These are phyloP conservation scores for Chloebia gouldiae DNA, from an alignment of 2,113 vertebrate genomes.

Conservation along the genomic window DNA sequence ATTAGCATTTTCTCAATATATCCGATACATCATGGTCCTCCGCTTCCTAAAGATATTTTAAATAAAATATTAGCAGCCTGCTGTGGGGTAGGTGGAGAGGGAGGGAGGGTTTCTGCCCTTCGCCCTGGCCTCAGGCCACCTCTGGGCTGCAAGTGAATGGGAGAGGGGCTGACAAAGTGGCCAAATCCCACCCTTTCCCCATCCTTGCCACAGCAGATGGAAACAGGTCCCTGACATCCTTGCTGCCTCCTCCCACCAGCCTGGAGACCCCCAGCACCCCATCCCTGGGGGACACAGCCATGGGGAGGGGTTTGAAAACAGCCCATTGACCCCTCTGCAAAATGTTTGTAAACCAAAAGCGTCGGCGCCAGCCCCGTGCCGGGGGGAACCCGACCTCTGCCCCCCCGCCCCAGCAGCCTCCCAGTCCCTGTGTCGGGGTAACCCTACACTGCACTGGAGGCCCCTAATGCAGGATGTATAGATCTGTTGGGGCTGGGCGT, in stretches of 20 bases:
- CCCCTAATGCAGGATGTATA: slow-evolving; percentile 75
- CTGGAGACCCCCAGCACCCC: neutral
- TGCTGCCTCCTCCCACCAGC: neutral
- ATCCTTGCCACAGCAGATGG: neutral
- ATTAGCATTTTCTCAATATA: slow-evolving; percentile 81
- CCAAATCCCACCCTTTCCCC: neutral
- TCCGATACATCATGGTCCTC: slow-evolving; percentile 69
- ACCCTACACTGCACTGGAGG: slow-evolving; percentile 44
- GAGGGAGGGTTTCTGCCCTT: neutral
- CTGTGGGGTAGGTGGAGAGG: neutral
- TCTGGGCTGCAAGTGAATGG: neutral
- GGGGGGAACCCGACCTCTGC: neutral
- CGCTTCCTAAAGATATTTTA: slow-evolving; percentile 63
- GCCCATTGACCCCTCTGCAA: slow-evolving; percentile 58
- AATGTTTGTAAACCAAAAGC: slow-evolving; percentile 78
- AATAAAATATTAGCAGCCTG: slow-evolving; percentile 70
- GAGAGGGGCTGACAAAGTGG: neutral
- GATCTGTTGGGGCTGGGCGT: slow-evolving; percentile 72
- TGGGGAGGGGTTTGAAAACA: neutral
- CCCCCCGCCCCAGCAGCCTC: slow-evolving; percentile 12
- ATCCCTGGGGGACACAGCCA: neutral
- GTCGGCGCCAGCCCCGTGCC: slow-evolving; percentile 49
- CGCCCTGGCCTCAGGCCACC: neutral
- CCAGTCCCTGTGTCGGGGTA: slow-evolving; percentile 51
- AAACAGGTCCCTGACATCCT: neutral